Percentiles rank a stretch among this genome's conserved stretches.
Evolutionary conservation across 2,113 vertebrate species (phyloP).

Genomic region (Platichthys flesus): DNA sequence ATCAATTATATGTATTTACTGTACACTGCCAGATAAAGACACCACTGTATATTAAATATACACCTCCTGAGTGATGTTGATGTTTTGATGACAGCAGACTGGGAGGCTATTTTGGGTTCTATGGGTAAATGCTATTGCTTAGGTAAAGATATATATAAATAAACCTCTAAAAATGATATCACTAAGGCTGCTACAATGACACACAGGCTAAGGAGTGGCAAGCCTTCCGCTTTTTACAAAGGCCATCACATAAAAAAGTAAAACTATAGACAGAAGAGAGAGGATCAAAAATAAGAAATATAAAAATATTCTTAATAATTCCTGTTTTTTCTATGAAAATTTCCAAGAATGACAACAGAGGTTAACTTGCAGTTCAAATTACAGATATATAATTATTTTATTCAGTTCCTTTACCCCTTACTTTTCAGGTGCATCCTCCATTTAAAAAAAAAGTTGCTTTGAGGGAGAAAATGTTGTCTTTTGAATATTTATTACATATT

Average conservation of each 20-base stretch:
- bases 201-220: constrained; percentile 2
- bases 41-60: constrained; percentile 34
- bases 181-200: constrained; percentile 38
- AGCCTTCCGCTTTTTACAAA: constrained; percentile 3
- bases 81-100: not conserved
- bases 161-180: not conserved
- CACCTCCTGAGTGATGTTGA: not conserved
- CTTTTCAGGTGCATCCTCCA: not conserved
- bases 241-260: no score
- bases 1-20: constrained; percentile 44
- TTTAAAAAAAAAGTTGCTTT: constrained; percentile 15
- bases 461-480: not conserved
- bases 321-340: constrained; percentile 4
- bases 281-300: constrained; percentile 1
- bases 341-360: not conserved
- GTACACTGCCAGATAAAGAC: constrained; percentile 35
- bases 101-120: not conserved
- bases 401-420: constrained; percentile 1
- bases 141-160: not conserved
- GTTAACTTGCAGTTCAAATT: not conserved
- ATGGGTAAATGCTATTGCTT: not conserved
- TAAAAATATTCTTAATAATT: constrained; percentile 15
- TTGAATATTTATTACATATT: constrained; percentile 7
- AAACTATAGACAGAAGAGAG: not conserved
- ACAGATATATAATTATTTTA: not conserved